Conservation (phyloP, 2,888 invertebrate species). For the Buathra laborator region DNA sequence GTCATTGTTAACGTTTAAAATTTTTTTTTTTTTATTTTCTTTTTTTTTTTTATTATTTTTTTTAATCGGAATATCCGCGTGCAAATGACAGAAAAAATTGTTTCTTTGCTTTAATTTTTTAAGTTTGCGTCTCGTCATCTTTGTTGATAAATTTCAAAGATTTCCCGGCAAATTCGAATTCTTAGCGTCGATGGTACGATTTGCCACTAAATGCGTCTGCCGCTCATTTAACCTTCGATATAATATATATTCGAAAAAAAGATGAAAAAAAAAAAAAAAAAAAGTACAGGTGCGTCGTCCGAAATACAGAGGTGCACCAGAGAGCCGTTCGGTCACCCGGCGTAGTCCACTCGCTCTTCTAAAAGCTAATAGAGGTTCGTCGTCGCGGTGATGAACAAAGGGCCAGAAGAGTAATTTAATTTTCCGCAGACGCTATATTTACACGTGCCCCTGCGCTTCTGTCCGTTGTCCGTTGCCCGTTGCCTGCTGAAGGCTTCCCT, state of each 20-base stretch:
- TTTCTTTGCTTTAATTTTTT: not conserved
- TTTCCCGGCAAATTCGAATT: not conserved
- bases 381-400: conserved; percentile 70
- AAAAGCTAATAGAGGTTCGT: conserved; percentile 67
- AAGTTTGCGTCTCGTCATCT: not conserved
- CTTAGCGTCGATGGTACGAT: conserved; percentile 21
- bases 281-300: conserved; percentile 63
- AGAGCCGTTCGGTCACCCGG: conserved; percentile 61
- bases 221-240: not conserved
- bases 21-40: no score
- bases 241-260: conserved; percentile 15
- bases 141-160: conserved; percentile 3
- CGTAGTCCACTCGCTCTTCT: conserved; percentile 56
- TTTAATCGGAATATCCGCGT: no score
- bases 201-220: conserved; percentile 57
- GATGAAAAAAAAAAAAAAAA: conserved; percentile 28
- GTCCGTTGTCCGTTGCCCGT: conserved; percentile 17
- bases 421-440: conserved; percentile 69
- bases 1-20: no score
- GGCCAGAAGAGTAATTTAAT: conserved; percentile 69
- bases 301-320: conserved; percentile 45
- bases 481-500: conserved; percentile 13
- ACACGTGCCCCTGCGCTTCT: conserved; percentile 59
- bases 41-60: no score
- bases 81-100: not conserved